phyloP scores from a whole-genome alignment of 1,140 invertebrate species.

The Ectropis grisescens region DNA sequence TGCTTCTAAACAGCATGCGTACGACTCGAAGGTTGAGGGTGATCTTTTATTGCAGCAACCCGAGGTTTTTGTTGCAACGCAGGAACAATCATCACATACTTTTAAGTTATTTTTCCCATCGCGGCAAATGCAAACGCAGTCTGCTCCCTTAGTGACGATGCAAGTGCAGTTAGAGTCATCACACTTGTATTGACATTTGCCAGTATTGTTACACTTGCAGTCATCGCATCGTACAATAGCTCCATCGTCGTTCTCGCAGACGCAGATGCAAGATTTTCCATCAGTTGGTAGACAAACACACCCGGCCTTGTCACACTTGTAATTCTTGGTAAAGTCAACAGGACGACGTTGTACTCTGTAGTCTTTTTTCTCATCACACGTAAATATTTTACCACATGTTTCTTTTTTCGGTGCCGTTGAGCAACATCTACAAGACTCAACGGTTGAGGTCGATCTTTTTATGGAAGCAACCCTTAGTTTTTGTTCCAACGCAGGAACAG shows the following conservation, averaged over 20 bases:
- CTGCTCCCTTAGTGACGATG: slow-evolving; percentile 6
- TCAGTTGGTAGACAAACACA: slow-evolving; percentile 10
- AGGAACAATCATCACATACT: slow-evolving; percentile 1
- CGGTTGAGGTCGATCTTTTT: slow-evolving; percentile 18
- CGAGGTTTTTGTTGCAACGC: too few relatives aligned
- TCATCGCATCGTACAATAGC: slow-evolving; percentile 5
- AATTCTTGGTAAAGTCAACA: too few relatives aligned
- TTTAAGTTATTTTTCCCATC: slow-evolving; percentile 7
- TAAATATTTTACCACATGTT: slow-evolving; percentile 1
- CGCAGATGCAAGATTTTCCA: slow-evolving; percentile 9
- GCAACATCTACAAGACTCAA: not conserved
- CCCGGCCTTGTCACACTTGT: slow-evolving; percentile 9
- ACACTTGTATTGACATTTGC: slow-evolving; percentile 3
- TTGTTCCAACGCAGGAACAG: slow-evolving; percentile 6
- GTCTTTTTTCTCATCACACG: slow-evolving; percentile 2
- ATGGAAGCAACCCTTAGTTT: slow-evolving; percentile 17
- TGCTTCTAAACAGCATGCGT: too few relatives aligned
- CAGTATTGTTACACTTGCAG: slow-evolving; percentile 10
- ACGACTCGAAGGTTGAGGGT: too few relatives aligned
- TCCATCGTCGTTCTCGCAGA: slow-evolving; percentile 9
- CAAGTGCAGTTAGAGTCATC: slow-evolving; percentile 11
- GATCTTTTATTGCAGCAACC: too few relatives aligned
- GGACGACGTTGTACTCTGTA: too few relatives aligned
- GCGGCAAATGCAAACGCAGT: slow-evolving; percentile 14
- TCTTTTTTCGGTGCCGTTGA: not conserved